These are phyloP conservation scores for Torymus texanus DNA, from an alignment of 2,888 invertebrate genomes.

Conservation along the genomic window DNA sequence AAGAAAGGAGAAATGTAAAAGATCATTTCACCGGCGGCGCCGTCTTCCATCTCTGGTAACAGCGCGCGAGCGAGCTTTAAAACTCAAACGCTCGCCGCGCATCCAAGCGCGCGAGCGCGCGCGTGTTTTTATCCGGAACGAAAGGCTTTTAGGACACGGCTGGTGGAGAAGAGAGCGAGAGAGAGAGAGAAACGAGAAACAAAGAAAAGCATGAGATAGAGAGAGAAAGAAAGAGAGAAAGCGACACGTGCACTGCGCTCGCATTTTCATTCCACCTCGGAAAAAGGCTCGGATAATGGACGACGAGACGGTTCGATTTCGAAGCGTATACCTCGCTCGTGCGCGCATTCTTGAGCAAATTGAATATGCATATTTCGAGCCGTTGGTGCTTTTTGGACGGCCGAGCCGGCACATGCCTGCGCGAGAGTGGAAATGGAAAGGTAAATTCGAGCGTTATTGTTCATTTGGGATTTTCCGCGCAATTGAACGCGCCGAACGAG, in stretches of 20 bases:
- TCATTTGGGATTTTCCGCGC: slow-evolving; percentile 34
- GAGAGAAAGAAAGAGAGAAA: slow-evolving; percentile 5
- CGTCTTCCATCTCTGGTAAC: no score
- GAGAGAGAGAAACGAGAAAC: not conserved
- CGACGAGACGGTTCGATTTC: slow-evolving; percentile 41
- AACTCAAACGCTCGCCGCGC: slow-evolving; percentile 14
- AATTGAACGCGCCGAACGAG: slow-evolving; percentile 24
- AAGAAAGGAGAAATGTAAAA: not conserved
- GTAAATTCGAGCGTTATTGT: slow-evolving; percentile 43
- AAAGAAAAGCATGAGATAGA: slow-evolving; percentile 11
- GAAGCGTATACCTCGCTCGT: not conserved
- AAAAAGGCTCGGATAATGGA: slow-evolving; percentile 34
- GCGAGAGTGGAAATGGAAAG: slow-evolving; percentile 36
- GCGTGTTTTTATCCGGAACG: slow-evolving; percentile 24
- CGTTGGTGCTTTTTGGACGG: not conserved
- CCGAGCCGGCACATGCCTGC: not conserved
- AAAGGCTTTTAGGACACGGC: slow-evolving; percentile 26
- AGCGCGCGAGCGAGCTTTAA: not conserved
- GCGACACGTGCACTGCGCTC: slow-evolving; percentile 16
- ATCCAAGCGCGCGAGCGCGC: not conserved
- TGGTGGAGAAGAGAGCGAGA: not conserved
- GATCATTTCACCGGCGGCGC: not conserved
- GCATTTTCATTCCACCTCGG: not conserved
- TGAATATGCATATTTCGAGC: slow-evolving; percentile 51
- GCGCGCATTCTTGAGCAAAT: slow-evolving; percentile 34